Percentiles rank a stretch among this genome's conserved stretches.
Conservation (phyloP, 2,113 vertebrate species). For the Oriolus oriolus region DNA sequence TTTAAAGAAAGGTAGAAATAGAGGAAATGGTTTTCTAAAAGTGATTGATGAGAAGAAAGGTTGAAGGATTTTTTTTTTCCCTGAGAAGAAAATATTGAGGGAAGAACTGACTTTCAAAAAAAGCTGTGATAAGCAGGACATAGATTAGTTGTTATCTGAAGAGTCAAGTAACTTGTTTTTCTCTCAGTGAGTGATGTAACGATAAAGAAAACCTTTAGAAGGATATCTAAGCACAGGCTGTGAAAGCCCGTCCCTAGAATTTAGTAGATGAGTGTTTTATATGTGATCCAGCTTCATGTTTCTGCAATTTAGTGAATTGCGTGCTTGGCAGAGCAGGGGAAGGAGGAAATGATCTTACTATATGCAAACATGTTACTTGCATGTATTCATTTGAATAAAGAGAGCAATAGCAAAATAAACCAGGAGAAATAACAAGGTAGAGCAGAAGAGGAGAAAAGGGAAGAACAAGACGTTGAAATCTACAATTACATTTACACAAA, state of each 20-base stretch:
- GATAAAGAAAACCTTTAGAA: not conserved
- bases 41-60: not conserved
- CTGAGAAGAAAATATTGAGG: not conserved
- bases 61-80: not conserved
- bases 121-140: not conserved
- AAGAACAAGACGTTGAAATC: not conserved
- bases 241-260: not conserved
- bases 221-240: not conserved
- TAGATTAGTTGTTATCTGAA: not conserved
- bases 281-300: not conserved
- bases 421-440: not conserved
- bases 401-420: not conserved
- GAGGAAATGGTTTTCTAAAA: not conserved
- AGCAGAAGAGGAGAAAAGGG: not conserved
- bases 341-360: constrained; percentile 2
- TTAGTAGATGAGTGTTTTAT: not conserved
- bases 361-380: constrained; percentile 4
- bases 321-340: not conserved
- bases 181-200: not conserved
- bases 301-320: not conserved
- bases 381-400: not conserved
- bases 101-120: not conserved
- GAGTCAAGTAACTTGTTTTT: not conserved
- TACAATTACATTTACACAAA: not conserved
- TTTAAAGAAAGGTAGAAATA: not conserved